Conservation (phyloP, 2,888 invertebrate genomes). For the Therioaphis trifolii region DNA sequence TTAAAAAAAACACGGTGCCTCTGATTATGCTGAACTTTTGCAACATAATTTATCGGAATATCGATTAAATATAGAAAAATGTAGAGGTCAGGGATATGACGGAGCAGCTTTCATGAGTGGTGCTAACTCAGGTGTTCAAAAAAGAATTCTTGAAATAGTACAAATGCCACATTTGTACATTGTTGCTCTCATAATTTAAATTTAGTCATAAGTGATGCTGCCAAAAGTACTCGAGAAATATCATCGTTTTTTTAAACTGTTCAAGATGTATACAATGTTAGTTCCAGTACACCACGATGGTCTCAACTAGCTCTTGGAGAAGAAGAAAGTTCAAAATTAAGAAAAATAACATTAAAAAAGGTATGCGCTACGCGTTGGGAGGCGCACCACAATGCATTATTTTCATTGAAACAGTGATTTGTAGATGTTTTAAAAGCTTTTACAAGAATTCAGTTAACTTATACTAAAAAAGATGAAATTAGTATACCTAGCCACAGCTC, state of each 20-base stretch:
- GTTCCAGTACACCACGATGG: neutral
- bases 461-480: neutral
- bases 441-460: neutral
- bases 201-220: neutral
- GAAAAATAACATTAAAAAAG: too few species aligned
- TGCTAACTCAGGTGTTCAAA: neutral
- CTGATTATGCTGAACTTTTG: too few species aligned
- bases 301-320: too few species aligned
- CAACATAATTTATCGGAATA: neutral
- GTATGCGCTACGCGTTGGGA: too few species aligned
- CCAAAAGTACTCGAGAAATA: constrained; percentile 2
- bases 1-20: too few species aligned
- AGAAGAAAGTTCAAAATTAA: too few species aligned
- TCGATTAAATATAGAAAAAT: neutral
- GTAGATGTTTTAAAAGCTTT: neutral
- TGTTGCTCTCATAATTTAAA: constrained; percentile 22
- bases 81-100: constrained; percentile 20
- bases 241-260: neutral
- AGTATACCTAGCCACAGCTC: constrained; percentile 9
- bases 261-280: constrained; percentile 7
- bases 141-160: neutral
- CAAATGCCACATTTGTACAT: constrained; percentile 14
- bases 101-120: constrained; percentile 17
- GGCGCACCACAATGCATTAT: too few species aligned
- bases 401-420: constrained; percentile 13